phyloP scores from a whole-genome alignment of 2,113 vertebrate genomes.

The Coptodon rendalli region DNA sequence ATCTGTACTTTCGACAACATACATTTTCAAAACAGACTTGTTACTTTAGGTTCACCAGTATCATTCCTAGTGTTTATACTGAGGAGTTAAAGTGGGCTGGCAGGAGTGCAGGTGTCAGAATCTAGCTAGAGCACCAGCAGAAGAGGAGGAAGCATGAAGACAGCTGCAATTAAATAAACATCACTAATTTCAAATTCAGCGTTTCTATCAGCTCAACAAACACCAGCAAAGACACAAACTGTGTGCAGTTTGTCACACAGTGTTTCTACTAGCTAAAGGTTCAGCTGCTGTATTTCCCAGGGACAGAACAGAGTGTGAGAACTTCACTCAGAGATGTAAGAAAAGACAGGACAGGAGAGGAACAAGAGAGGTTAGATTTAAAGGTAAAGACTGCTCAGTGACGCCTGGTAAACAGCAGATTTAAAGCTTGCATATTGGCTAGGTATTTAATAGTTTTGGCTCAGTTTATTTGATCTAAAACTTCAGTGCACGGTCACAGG shows the following conservation, averaged over 20 bases:
- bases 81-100: background rate
- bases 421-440: background rate
- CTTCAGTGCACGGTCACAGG: too few species aligned
- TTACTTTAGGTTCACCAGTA: background rate
- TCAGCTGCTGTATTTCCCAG: background rate
- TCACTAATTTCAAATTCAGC: background rate
- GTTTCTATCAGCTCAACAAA: background rate
- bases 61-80: background rate
- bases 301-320: background rate
- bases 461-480: background rate
- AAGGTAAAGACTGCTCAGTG: background rate
- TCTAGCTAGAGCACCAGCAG: background rate
- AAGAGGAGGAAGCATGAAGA: background rate
- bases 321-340: background rate
- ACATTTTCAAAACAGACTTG: background rate
- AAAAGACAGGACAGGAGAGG: background rate
- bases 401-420: background rate
- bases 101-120: background rate
- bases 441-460: accelerated
- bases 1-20: background rate
- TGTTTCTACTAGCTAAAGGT: background rate
- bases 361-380: background rate
- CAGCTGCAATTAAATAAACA: too few species aligned
- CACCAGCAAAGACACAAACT: background rate
- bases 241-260: background rate